Conservation (phyloP, 2,888 invertebrate species). For the Sphinx pinastri region DNA sequence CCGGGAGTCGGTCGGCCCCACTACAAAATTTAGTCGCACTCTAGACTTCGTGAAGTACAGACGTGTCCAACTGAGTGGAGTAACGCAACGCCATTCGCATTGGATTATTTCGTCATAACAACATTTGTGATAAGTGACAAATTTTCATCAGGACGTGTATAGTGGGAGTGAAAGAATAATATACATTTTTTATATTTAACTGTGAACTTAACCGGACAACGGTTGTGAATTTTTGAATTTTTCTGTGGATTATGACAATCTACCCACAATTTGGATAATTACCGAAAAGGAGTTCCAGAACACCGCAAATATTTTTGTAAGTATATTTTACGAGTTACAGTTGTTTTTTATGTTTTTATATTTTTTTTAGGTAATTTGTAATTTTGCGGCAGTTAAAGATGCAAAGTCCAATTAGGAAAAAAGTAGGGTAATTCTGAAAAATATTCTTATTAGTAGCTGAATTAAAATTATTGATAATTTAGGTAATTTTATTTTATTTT, state of each 20-base stretch:
- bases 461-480: not conserved
- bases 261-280: slow-evolving; percentile 81
- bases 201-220: slow-evolving; percentile 59
- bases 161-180: slow-evolving; percentile 74
- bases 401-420: slow-evolving; percentile 22
- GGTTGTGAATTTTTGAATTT: slow-evolving; percentile 58
- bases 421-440: slow-evolving; percentile 29
- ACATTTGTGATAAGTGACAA: slow-evolving; percentile 78
- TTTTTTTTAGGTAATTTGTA: slow-evolving; percentile 22
- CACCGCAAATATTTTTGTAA: slow-evolving; percentile 83
- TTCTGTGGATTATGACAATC: slow-evolving; percentile 76
- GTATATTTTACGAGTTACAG: slow-evolving; percentile 50
- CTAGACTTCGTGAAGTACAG: slow-evolving; percentile 64
- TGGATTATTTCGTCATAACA: slow-evolving; percentile 81
- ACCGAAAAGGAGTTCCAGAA: slow-evolving; percentile 72
- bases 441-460: not conserved
- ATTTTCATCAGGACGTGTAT: slow-evolving; percentile 66
- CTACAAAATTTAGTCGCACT: slow-evolving; percentile 80
- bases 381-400: not conserved
- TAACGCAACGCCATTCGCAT: slow-evolving; percentile 64
- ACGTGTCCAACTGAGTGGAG: slow-evolving; percentile 65
- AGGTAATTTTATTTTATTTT: not conserved
- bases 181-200: slow-evolving; percentile 51
- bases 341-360: slow-evolving; percentile 32
- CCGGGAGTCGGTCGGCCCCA: slow-evolving; percentile 77